Percentiles rank a stretch among this genome's conserved stretches.
phyloP scores from a whole-genome alignment of 2,797 vertebrate genomes.

The Aphelocoma californica region DNA sequence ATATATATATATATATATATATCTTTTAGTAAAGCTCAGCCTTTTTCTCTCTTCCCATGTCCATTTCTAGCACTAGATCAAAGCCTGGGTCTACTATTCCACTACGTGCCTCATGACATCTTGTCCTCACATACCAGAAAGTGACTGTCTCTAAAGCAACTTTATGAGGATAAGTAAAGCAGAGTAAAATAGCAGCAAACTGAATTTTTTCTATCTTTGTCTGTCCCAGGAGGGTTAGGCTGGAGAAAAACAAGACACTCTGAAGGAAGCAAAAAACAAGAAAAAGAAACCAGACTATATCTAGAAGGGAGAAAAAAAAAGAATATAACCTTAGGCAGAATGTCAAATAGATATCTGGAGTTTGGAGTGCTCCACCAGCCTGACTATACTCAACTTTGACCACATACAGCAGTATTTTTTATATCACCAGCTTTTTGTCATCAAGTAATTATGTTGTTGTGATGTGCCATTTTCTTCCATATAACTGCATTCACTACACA shows the following conservation, averaged over 20 bases:
- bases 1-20: background rate
- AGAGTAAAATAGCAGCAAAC: background rate
- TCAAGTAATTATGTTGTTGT: constrained; percentile 22
- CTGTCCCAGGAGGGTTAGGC: constrained; percentile 7
- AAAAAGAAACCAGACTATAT: constrained; percentile 22
- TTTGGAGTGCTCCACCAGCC: background rate
- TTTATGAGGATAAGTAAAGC: background rate
- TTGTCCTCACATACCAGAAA: background rate
- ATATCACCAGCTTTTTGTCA: constrained; percentile 9
- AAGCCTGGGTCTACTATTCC: background rate
- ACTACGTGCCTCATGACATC: background rate
- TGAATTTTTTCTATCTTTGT: constrained; percentile 5
- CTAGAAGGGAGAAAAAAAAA: background rate
- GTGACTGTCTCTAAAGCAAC: background rate
- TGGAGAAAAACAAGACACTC: background rate
- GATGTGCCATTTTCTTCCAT: background rate
- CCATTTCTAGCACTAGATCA: background rate
- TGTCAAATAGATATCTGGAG: background rate
- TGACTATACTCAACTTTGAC: background rate
- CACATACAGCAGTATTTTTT: background rate
- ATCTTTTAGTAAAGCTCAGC: background rate
- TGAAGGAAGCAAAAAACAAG: constrained; percentile 8
- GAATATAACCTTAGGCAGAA: background rate
- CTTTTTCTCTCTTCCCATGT: background rate
- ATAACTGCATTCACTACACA: background rate